Percentiles rank a stretch among this genome's conserved stretches.
These are phyloP conservation scores for Typhlomys cinereus DNA, from an alignment of 2,113 vertebrate genomes.

Conservation along the genomic window DNA sequence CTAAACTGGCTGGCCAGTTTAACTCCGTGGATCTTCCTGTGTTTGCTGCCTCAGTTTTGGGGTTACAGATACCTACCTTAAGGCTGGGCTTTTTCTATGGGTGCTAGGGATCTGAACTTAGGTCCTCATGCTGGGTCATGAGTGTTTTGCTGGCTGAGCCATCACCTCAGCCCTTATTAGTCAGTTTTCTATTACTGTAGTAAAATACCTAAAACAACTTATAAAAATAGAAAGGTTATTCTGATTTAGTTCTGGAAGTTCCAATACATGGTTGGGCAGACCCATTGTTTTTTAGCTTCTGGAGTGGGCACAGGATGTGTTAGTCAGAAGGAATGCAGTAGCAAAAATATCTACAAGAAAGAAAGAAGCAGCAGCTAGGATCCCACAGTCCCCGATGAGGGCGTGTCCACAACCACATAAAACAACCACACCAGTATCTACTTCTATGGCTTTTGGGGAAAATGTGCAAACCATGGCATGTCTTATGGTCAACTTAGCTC, in stretches of 20 bases:
- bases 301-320: too few relatives aligned
- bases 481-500: neutral
- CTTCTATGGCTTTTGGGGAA: neutral
- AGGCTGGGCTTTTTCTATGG: too few relatives aligned
- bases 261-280: neutral
- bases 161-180: too few relatives aligned
- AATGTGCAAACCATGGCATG: neutral
- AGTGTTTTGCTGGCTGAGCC: too few relatives aligned
- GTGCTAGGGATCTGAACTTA: too few relatives aligned
- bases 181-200: neutral
- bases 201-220: neutral
- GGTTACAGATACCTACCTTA: too few relatives aligned
- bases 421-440: neutral
- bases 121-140: too few relatives aligned
- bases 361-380: too few relatives aligned
- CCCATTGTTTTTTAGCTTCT: neutral
- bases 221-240: neutral
- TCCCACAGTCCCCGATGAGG: neutral
- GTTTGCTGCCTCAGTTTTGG: too few relatives aligned
- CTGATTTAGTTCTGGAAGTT: neutral
- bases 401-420: neutral
- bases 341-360: neutral
- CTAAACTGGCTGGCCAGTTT: too few relatives aligned
- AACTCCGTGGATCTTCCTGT: too few relatives aligned
- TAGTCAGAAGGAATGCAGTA: neutral